Conservation (phyloP, 1,140 invertebrate genomes). For the Lordiphosa stackelbergi region DNA sequence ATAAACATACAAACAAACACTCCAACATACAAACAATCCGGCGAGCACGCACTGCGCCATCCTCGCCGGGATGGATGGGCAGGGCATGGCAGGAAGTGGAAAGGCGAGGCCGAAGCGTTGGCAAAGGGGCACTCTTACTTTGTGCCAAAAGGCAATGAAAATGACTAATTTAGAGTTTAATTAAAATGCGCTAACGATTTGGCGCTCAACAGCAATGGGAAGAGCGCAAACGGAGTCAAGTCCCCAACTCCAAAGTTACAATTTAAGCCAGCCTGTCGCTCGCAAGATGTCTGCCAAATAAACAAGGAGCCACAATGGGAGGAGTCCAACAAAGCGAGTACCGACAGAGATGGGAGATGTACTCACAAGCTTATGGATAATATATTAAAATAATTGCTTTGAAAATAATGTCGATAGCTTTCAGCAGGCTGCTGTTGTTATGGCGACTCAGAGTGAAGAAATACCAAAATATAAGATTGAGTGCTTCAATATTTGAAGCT, state of each 20-base stretch:
- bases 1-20: constrained; percentile 53
- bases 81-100: constrained; percentile 5
- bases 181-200: constrained; percentile 73
- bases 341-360: constrained; percentile 19
- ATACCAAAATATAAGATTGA: not conserved
- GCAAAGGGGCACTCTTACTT: constrained; percentile 48
- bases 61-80: constrained; percentile 9
- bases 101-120: constrained; percentile 12
- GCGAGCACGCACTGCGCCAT: constrained; percentile 39
- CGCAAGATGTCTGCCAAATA: constrained; percentile 48
- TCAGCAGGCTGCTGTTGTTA: constrained; percentile 2
- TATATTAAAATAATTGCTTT: constrained; percentile 57
- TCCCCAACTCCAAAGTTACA: constrained; percentile 33
- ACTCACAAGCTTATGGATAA: constrained; percentile 33
- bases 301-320: constrained; percentile 44
- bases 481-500: not conserved
- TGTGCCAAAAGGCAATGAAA: constrained; percentile 65
- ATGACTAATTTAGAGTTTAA: constrained; percentile 74
- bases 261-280: constrained; percentile 58
- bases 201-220: constrained; percentile 37
- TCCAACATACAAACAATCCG: constrained; percentile 18
- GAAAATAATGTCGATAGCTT: constrained; percentile 48
- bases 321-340: constrained; percentile 5
- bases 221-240: constrained; percentile 24
- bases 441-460: not conserved